Evolutionary conservation across 2,888 invertebrate species (phyloP).

Genomic region (Oscheius sp.): DNA sequence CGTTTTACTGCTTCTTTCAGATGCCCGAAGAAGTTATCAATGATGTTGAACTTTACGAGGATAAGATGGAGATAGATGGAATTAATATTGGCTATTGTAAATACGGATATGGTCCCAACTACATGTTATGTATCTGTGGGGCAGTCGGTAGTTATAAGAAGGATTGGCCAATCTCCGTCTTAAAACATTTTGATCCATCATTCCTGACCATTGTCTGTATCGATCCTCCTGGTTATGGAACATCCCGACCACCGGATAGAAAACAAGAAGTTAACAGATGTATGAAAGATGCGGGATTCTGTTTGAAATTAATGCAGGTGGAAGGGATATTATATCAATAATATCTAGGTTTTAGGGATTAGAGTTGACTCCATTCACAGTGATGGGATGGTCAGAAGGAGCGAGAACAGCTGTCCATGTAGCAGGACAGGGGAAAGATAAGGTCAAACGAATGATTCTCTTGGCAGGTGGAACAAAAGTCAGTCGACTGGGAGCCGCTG

Average conservation of each 20-base stretch:
- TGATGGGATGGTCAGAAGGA: slow-evolving; percentile 62
- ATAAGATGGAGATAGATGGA: slow-evolving; percentile 42
- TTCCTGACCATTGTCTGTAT: slow-evolving; percentile 66
- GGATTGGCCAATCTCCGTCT: slow-evolving; percentile 63
- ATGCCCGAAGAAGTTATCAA: slow-evolving; percentile 26
- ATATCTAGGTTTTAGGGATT: slow-evolving; percentile 33
- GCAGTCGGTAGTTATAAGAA: slow-evolving; percentile 66
- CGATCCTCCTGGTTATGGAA: slow-evolving; percentile 67
- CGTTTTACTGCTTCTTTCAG: not conserved
- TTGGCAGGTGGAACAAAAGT: slow-evolving; percentile 65
- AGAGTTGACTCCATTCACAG: slow-evolving; percentile 51
- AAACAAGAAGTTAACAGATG: slow-evolving; percentile 66
- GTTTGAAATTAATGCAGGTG: slow-evolving; percentile 66
- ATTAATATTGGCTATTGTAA: slow-evolving; percentile 51
- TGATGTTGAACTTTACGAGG: slow-evolving; percentile 28
- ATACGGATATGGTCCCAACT: slow-evolving; percentile 53
- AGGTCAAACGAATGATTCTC: slow-evolving; percentile 58
- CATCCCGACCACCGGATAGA: slow-evolving; percentile 62
- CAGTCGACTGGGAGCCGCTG: slow-evolving; percentile 64
- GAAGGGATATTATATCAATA: not conserved
- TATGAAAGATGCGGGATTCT: slow-evolving; percentile 63
- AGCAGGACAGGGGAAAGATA: slow-evolving; percentile 57
- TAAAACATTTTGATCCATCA: slow-evolving; percentile 63
- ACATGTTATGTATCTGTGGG: slow-evolving; percentile 53
- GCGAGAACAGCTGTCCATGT: slow-evolving; percentile 67